Conservation (phyloP, 2,888 invertebrate species). For the Petrolisthes cinctipes region DNA sequence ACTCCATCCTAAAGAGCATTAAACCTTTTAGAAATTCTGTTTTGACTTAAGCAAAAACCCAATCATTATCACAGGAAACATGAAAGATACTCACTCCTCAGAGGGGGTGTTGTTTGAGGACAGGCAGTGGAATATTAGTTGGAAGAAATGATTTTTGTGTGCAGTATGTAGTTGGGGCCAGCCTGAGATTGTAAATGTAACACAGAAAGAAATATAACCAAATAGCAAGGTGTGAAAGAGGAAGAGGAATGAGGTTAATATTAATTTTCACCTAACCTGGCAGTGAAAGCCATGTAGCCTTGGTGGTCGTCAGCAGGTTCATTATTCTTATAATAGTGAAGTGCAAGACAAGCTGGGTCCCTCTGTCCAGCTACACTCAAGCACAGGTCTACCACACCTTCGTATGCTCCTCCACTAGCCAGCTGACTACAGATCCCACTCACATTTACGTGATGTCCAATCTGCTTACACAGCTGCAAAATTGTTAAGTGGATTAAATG, state of each 20-base stretch:
- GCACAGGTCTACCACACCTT: slow-evolving; percentile 90
- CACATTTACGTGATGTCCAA: slow-evolving; percentile 88
- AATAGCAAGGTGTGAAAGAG: no score
- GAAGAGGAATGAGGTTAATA: no score
- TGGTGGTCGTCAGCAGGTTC: slow-evolving; percentile 87
- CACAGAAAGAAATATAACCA: no score
- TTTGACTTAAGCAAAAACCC: background rate
- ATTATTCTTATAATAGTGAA: slow-evolving; percentile 88
- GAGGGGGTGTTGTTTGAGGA: no score
- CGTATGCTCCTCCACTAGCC: slow-evolving; percentile 77
- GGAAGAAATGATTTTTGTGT: no score
- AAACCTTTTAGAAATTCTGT: no score
- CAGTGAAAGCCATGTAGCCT: slow-evolving; percentile 81
- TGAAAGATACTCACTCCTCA: background rate
- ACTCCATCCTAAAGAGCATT: slow-evolving; percentile 79
- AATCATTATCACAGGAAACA: background rate
- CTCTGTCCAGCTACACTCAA: slow-evolving; percentile 85
- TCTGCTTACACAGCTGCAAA: slow-evolving; percentile 84
- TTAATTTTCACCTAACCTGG: slow-evolving; percentile 72
- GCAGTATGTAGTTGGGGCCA: no score
- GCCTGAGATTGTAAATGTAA: no score
- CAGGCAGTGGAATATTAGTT: no score
- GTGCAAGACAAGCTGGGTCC: slow-evolving; percentile 90
- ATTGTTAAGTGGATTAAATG: background rate
- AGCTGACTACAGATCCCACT: slow-evolving; percentile 88